These are phyloP conservation scores for Pristiophorus japonicus DNA, from an alignment of 2,113 vertebrate genomes.

Conservation along the genomic window DNA sequence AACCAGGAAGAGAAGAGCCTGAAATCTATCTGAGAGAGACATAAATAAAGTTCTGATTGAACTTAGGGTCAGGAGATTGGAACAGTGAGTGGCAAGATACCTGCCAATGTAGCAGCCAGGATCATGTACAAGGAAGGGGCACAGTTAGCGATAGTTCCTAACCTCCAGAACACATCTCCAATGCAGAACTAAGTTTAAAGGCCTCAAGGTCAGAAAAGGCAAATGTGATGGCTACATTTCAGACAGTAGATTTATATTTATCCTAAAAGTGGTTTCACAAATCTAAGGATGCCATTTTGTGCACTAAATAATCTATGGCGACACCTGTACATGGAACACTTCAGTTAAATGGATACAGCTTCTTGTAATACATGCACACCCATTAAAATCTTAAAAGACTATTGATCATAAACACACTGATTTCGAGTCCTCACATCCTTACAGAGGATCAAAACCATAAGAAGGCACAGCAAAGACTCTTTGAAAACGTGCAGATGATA, in stretches of 20 bases:
- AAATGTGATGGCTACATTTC: not conserved
- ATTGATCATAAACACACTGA: not conserved
- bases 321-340: not conserved
- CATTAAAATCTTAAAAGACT: not conserved
- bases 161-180: not conserved
- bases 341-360: not conserved
- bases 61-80: not conserved
- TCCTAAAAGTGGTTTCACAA: not conserved
- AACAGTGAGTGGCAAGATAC: not conserved
- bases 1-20: not conserved
- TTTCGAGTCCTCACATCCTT: not conserved
- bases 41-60: not conserved
- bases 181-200: not conserved
- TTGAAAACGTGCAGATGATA: not conserved
- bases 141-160: not conserved
- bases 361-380: not conserved
- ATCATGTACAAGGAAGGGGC: not conserved
- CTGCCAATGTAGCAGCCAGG: not conserved
- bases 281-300: not conserved
- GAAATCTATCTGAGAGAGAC: not conserved
- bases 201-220: not conserved
- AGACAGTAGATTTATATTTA: not conserved
- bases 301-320: not conserved
- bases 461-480: not conserved
- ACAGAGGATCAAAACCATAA: not conserved